Percentiles rank a stretch among this genome's conserved stretches.
These are phyloP conservation scores for Acestrorhynchus altus DNA, from an alignment of 2,797 vertebrate genomes.

Conservation along the genomic window DNA sequence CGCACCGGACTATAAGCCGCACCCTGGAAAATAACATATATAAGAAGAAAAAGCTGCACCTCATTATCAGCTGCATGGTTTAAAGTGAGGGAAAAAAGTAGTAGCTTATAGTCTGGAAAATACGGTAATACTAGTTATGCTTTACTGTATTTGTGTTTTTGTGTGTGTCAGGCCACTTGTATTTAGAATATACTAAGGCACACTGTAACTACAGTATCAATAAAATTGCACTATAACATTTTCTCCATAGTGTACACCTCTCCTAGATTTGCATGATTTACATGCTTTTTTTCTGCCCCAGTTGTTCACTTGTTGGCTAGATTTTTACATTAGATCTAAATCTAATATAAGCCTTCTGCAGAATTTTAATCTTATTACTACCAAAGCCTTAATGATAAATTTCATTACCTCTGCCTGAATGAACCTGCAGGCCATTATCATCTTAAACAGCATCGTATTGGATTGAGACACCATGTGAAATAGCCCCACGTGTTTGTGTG, in stretches of 20 bases:
- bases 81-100: no score
- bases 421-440: conserved; percentile 27
- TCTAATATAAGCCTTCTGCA: conserved; percentile 24
- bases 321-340: not conserved
- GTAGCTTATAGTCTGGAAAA: no score
- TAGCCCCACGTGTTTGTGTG: conserved; percentile 25
- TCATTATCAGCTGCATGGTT: no score
- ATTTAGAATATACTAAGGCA: not conserved
- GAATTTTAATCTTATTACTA: conserved; percentile 27
- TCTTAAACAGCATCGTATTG: conserved; percentile 24
- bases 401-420: conserved; percentile 42
- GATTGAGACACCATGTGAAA: conserved; percentile 17
- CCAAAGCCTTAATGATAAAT: conserved; percentile 26
- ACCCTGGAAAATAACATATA: no score
- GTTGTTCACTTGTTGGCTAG: not conserved
- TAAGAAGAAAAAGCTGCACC: no score
- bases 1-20: no score
- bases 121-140: no score
- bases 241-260: not conserved
- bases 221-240: not conserved
- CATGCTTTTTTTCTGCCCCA: not conserved
- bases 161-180: no score
- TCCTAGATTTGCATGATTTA: not conserved
- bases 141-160: no score
- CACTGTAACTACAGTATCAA: not conserved